Conservation (phyloP, 2,888 invertebrate species). For the Himalopsyche tibetana region DNA sequence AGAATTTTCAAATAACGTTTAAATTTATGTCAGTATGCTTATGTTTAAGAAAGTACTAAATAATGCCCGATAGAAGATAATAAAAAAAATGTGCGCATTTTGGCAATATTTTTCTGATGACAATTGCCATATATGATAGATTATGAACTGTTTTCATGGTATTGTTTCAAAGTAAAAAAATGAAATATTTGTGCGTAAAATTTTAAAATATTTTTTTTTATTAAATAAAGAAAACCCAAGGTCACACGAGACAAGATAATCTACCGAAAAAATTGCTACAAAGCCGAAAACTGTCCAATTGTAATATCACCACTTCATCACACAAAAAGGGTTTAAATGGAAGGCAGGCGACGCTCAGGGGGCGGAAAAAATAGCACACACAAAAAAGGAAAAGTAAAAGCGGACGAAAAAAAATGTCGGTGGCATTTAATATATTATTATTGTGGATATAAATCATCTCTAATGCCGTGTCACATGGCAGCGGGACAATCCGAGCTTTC, state of each 20-base stretch:
- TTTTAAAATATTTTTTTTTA: not conserved
- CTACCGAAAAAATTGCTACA: conserved; percentile 31
- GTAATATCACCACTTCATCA: conserved; percentile 38
- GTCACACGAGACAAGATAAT: conserved; percentile 22
- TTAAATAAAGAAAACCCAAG: not conserved
- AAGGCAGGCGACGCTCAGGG: not conserved
- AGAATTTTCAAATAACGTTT: no score
- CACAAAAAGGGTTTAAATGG: conserved; percentile 38
- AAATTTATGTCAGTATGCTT: no score
- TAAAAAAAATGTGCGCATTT: no score
- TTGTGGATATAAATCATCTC: conserved; percentile 60
- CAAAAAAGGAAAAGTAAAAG: conserved; percentile 8
- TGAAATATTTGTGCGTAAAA: no score
- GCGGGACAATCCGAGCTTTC: conserved; percentile 43
- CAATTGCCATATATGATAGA: no score
- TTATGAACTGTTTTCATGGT: no score
- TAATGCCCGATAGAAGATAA: no score
- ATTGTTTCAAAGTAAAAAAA: no score
- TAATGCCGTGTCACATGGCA: conserved; percentile 60
- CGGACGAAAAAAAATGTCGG: not conserved
- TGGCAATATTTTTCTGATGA: no score
- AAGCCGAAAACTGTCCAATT: conserved; percentile 33
- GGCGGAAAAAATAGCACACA: conserved; percentile 2
- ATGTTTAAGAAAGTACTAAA: no score
- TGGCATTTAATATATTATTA: conserved; percentile 48